phyloP scores from a whole-genome alignment of 2,113 vertebrate genomes.

The Nestor notabilis region DNA sequence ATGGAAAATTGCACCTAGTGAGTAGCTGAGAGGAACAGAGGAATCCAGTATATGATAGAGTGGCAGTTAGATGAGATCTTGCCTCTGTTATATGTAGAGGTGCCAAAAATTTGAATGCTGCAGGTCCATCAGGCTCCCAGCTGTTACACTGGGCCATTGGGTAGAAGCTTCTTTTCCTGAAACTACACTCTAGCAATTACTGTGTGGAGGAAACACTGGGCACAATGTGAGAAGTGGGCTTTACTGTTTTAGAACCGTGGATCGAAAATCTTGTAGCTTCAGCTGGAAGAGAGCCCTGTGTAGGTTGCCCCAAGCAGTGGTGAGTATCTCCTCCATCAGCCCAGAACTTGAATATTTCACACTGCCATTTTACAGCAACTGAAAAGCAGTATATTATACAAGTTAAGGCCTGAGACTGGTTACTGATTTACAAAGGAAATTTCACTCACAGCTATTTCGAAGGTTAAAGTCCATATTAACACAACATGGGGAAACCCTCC shows the following conservation, averaged over 20 bases:
- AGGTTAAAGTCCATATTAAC: conserved; percentile 36
- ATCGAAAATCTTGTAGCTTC: not conserved
- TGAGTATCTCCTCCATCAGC: not conserved
- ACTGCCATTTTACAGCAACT: not conserved
- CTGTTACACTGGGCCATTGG: not conserved
- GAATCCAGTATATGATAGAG: not conserved
- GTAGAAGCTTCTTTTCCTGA: not conserved
- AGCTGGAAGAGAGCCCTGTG: not conserved
- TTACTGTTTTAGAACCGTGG: not conserved
- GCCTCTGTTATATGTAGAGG: not conserved
- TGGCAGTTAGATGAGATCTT: not conserved
- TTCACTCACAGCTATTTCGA: fast-evolving
- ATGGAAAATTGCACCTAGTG: not conserved
- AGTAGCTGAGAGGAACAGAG: not conserved
- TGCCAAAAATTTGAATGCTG: not conserved
- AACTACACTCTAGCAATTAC: not conserved
- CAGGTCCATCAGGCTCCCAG: not conserved
- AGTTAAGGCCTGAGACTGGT: not conserved
- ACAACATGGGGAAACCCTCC: not conserved
- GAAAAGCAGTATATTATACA: not conserved
- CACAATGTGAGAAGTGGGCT: not conserved
- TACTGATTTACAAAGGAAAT: conserved; percentile 34
- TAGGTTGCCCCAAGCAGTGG: not conserved
- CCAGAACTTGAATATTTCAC: not conserved
- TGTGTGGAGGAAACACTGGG: not conserved